Conservation (phyloP, 1,140 invertebrate genomes). For the Phortica variegata region DNA sequence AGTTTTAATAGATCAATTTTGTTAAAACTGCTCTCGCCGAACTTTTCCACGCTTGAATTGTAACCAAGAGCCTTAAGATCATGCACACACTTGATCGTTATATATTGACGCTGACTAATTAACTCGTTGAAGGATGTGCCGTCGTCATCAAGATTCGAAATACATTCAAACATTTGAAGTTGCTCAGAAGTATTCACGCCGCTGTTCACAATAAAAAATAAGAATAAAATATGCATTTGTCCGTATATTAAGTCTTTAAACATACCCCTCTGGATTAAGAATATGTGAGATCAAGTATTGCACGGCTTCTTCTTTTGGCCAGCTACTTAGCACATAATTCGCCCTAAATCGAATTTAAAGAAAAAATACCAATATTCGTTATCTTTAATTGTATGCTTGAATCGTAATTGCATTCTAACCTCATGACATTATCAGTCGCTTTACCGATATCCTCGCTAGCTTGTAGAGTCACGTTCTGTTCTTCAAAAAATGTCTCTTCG, state of each 20-base stretch:
- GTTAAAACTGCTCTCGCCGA: conserved; percentile 37
- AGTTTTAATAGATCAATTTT: conserved; percentile 51
- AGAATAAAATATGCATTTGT: neutral
- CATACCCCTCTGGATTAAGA: conserved; percentile 45
- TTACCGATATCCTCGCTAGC: conserved; percentile 43
- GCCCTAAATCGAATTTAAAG: no score
- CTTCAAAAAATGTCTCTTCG: conserved; percentile 50
- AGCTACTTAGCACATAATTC: conserved; percentile 47
- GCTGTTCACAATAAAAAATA: conserved; percentile 11
- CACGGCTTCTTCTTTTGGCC: conserved; percentile 36
- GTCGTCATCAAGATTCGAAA: conserved; percentile 48
- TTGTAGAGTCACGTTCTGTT: conserved; percentile 26
- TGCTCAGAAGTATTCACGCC: conserved; percentile 45
- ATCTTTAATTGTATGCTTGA: no score
- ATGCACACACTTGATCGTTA: conserved; percentile 52
- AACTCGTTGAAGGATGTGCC: conserved; percentile 39
- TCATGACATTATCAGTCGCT: no score
- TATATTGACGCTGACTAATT: conserved; percentile 44
- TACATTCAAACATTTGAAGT: conserved; percentile 53
- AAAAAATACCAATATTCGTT: no score
- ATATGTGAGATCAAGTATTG: conserved; percentile 41
- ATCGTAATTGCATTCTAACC: neutral
- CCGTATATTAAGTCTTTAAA: neutral
- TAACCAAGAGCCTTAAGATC: conserved; percentile 51
- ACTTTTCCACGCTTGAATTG: conserved; percentile 47